Evolutionary conservation across 2,113 vertebrate genomes (phyloP), one percentile per base, ranked within the genome.

Genomic region (Tiliqua scincoides): DNA sequence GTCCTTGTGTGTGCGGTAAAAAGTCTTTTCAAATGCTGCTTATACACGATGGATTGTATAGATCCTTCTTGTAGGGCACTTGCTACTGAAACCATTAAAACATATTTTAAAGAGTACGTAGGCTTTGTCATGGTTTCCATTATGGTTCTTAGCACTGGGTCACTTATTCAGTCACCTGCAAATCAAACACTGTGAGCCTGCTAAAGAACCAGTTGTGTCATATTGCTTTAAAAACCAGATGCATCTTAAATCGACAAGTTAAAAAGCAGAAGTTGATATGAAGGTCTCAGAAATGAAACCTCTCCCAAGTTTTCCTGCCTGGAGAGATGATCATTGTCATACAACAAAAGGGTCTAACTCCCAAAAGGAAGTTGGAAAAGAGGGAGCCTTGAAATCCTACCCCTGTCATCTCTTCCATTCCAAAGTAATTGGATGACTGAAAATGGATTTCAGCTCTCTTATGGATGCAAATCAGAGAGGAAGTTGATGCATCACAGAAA

Each of bases 121-220:
- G 54, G 54, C 54, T 57, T 57, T 57, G 17, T 57, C 17, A 12
- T 57, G 54, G 17, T 57, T 57, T 12, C 54, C 10, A 57, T 48
- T 48, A 48, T 48, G 43, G 43, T 48, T 48, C 43, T 48, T 48
- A 48, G 43, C 43, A 48, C 43, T 48, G 43, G 43, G 43, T 48
- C 43, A 48, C 43, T 48, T 48, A 48, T 48, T 48, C 43, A 48
- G 43, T 48, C 43, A 48, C 43, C 43, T 48, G 43, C 43, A 48
- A 48, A 48, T 48, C 43, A 48, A 48, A 48, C 43, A 5, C 8
- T 8, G 8, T 48, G 62, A 65, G 23, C 23, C 27, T 65, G 25
- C 62, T 27, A 65, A 65, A 94, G 43, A 91, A 89, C 32, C 76
- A 12, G 74, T 91, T 92, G 78, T 88, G 65, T 25, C 84, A 73